A percentile compares a stretch with the other conserved stretches of the same genome.
These are phyloP conservation scores for Rhizomys pruinosus DNA, from an alignment of 2,113 vertebrate species.

Conservation along the genomic window DNA sequence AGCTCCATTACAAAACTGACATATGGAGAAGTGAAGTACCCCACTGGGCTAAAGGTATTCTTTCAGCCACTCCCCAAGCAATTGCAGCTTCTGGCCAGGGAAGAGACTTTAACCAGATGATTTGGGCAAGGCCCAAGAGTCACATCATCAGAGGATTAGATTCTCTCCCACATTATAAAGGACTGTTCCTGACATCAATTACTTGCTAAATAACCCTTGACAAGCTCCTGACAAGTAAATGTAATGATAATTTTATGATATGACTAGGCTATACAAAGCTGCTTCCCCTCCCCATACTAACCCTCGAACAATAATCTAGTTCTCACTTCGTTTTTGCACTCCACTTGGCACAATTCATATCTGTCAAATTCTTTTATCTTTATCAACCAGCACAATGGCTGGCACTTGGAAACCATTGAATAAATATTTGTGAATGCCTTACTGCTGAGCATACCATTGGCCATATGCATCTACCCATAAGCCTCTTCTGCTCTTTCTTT, in stretches of 20 bases:
- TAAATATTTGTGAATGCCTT: neutral
- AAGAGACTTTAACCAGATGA: neutral
- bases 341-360: neutral
- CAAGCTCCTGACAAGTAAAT: slow-evolving; percentile 56
- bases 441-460: neutral
- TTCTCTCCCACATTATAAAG: slow-evolving; percentile 7
- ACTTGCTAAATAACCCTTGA: slow-evolving; percentile 60
- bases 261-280: neutral
- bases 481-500: neutral
- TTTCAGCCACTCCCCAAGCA: slow-evolving; percentile 47
- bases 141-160: slow-evolving; percentile 36
- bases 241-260: slow-evolving; percentile 35
- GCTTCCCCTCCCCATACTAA: neutral
- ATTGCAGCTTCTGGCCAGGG: neutral
- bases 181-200: slow-evolving; percentile 31
- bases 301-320: neutral
- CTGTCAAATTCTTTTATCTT: neutral
- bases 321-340: neutral
- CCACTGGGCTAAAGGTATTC: slow-evolving; percentile 60
- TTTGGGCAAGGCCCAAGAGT: slow-evolving; percentile 14
- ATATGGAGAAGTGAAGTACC: slow-evolving; percentile 63
- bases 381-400: neutral
- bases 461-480: accelerated
- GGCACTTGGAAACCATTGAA: neutral
- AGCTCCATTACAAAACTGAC: slow-evolving; percentile 81